Percentiles rank a stretch among this genome's conserved stretches.
These are phyloP conservation scores for Microcebus lehilahytsara DNA, from an alignment of 2,113 vertebrate genomes.

Conservation along the genomic window DNA sequence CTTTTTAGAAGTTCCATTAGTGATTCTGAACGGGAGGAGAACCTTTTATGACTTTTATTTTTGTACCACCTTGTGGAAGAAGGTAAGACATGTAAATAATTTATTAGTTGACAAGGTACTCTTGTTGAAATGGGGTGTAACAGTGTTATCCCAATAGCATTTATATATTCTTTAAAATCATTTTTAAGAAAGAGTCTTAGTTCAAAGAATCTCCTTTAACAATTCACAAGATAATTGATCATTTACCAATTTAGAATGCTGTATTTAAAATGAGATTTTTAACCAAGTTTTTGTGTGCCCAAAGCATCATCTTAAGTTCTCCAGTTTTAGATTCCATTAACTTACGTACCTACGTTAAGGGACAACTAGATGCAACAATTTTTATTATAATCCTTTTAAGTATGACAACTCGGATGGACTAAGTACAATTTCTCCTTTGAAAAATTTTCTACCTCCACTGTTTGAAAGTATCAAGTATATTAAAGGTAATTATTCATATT, in stretches of 20 bases:
- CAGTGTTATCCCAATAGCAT: neutral
- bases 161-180: constrained; percentile 7
- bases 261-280: constrained; percentile 36
- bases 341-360: constrained; percentile 10
- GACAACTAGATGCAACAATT: neutral
- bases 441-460: constrained; percentile 19
- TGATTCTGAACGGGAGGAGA: neutral
- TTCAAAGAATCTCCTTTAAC: neutral
- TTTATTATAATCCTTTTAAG: constrained; percentile 16
- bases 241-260: neutral
- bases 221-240: neutral
- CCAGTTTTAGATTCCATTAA: neutral
- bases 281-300: constrained; percentile 15
- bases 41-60: neutral
- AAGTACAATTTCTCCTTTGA: neutral
- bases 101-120: neutral
- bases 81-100: neutral
- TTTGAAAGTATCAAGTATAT: constrained; percentile 4
- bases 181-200: neutral
- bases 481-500: constrained; percentile 60
- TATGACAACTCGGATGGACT: neutral
- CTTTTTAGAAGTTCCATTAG: neutral
- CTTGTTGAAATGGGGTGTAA: neutral
- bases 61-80: neutral
- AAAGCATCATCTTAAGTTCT: constrained; percentile 32